phyloP scores from a whole-genome alignment of 2,797 vertebrate species.

The Anas capensis region DNA sequence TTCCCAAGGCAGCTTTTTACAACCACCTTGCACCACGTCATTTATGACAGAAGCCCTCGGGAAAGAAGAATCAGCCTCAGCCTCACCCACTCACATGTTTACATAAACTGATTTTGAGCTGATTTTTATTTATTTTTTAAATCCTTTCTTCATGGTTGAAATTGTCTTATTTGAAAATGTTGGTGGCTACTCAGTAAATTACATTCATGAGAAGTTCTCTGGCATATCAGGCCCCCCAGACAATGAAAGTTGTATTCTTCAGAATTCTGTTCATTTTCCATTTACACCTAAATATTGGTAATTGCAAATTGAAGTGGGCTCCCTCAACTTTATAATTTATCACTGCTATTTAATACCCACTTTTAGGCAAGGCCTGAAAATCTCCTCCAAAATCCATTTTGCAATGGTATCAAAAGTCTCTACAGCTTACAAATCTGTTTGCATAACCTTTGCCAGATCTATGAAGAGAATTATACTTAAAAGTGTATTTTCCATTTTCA shows the following conservation, averaged over 20 bases:
- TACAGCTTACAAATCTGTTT: not conserved
- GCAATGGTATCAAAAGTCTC: not conserved
- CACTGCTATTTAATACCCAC: not conserved
- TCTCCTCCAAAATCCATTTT: not conserved
- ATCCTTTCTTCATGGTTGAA: not conserved
- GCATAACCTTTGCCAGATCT: not conserved
- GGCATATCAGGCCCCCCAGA: not conserved
- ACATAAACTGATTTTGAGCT: not conserved
- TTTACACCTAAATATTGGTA: not conserved
- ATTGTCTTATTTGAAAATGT: not conserved
- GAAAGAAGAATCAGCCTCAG: not conserved
- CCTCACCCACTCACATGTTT: not conserved
- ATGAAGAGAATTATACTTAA: not conserved
- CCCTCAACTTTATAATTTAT: not conserved
- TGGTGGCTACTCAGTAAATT: not conserved
- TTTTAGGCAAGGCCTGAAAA: not conserved
- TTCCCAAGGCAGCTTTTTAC: not conserved
- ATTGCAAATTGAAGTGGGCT: not conserved
- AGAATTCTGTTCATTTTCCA: not conserved
- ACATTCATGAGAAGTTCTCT: not conserved
- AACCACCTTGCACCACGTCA: not conserved
- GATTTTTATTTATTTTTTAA: too few species aligned
- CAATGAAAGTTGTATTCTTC: not conserved
- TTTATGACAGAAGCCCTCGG: not conserved
- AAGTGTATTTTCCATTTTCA: not conserved